Base-by-base conservation (phyloP, 2,888 invertebrate species). In the Zhuqinia jingwanae region DNA sequence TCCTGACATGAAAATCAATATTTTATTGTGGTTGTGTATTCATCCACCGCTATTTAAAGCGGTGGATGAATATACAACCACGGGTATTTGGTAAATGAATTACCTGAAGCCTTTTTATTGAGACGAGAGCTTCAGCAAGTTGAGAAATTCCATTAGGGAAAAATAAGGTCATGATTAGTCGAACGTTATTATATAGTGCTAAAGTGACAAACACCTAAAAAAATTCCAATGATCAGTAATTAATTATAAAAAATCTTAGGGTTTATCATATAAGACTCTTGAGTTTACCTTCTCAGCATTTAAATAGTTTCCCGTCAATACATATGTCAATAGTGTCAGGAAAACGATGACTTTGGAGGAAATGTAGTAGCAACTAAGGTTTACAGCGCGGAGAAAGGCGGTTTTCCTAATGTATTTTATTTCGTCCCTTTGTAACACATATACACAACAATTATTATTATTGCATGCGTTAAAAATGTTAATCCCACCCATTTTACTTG, bases 121-220 rank as follows among this genome's bases (percentile, higher is more conserved):
- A 96, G 77, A 97, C 96, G 30, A 94, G 92, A 0, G 95, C 95
- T 93, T 97, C 97, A 0, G 96, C 96, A 47, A 96, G 94, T 93
- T 96, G 95, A 1, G 96, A 95, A 90, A 97, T 95, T 77, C 96
- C 96, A 90, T 96, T 95, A 0, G 98, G 98, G 91, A 98, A 96
- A 92, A 96, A 96, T n/a, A 97, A 95, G 1, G 90, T 95, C 95
- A 98, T 96, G 15, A 96, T 95, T 91, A 96, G 95, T 47, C 97
- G 94, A 85, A 98, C 93, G 82, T 97, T 96, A 91, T 96, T 97
- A 93, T 97, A 98, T 92, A 97, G 96, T 5, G 97, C 96, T 17
- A 97, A 95, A 70, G 97, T 94, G 85, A 97, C 96, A 92, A 97
- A 98, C n/a, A 97, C 91, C 86, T 86, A 22, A 15, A 42, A 20